Evolutionary conservation across 92 coral and sea anemone genomes (phyloP).

Genomic region (Bergia sp.): DNA sequence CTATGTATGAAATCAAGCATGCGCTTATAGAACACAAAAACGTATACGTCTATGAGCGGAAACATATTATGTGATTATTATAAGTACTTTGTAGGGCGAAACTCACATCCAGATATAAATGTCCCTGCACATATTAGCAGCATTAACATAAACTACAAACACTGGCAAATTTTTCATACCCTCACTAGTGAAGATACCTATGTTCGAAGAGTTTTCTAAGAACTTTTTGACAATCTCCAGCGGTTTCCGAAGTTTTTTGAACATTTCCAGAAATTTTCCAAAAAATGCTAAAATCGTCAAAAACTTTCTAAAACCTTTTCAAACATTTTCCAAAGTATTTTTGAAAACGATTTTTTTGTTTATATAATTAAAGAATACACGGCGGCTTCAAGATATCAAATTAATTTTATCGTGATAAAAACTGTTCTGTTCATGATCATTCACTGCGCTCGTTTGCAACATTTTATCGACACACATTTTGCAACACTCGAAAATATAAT

Average conservation of each 20-base stretch:
- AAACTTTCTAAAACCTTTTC: too few species aligned
- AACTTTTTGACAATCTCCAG: not conserved
- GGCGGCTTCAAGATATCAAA: too few species aligned
- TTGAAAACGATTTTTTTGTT: too few species aligned
- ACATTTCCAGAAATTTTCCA: too few species aligned
- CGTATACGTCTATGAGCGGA: not conserved
- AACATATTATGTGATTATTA: not conserved
- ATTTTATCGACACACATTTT: too few species aligned
- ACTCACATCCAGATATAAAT: conserved; percentile 6
- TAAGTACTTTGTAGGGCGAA: not conserved
- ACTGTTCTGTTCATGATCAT: too few species aligned
- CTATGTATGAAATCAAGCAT: not conserved
- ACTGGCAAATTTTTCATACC: not conserved
- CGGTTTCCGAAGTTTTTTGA: not conserved
- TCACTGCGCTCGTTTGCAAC: too few species aligned
- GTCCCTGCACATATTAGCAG: not conserved
- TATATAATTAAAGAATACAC: too few species aligned
- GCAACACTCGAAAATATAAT: too few species aligned
- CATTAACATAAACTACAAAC: not conserved
- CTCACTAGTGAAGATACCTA: not conserved
- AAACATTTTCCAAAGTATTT: too few species aligned
- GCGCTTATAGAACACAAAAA: not conserved
- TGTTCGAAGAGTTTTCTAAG: not conserved
- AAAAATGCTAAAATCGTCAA: too few species aligned
- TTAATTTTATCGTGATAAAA: too few species aligned